These are phyloP conservation scores for Recurvirostra avosetta DNA, from an alignment of 2,113 vertebrate species.

Conservation along the genomic window DNA sequence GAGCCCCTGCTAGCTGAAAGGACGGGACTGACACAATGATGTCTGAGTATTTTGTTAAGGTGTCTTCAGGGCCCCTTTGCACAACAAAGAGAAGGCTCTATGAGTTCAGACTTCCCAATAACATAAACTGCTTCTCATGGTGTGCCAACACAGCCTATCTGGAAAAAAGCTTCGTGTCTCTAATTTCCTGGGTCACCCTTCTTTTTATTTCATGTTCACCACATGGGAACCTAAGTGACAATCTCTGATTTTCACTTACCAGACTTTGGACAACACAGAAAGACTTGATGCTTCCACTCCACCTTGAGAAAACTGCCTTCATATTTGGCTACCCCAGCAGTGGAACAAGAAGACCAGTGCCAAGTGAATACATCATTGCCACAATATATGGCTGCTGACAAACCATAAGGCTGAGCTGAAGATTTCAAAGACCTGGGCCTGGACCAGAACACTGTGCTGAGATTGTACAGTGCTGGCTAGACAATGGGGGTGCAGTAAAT, in stretches of 20 bases:
- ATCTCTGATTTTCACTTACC: neutral
- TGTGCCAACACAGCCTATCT: neutral
- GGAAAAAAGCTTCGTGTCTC: neutral
- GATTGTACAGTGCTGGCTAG: neutral
- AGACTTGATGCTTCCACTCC: neutral
- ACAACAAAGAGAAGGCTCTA: neutral
- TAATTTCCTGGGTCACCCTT: neutral
- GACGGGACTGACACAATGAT: neutral
- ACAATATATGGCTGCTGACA: neutral
- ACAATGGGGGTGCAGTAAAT: neutral
- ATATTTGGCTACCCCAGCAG: neutral
- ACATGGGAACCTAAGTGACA: neutral
- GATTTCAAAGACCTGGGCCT: neutral
- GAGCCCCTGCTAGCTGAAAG: neutral
- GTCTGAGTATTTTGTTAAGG: neutral
- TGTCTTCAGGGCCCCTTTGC: neutral
- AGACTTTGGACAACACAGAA: neutral
- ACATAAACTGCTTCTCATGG: neutral
- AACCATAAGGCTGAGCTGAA: neutral
- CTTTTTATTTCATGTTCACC: neutral
- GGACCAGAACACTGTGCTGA: neutral
- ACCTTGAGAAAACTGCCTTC: neutral
- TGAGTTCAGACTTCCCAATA: neutral
- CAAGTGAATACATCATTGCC: neutral
- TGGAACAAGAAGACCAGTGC: neutral